Base-by-base conservation (phyloP, 2,888 invertebrate genomes). In the Myathropa florea region DNA sequence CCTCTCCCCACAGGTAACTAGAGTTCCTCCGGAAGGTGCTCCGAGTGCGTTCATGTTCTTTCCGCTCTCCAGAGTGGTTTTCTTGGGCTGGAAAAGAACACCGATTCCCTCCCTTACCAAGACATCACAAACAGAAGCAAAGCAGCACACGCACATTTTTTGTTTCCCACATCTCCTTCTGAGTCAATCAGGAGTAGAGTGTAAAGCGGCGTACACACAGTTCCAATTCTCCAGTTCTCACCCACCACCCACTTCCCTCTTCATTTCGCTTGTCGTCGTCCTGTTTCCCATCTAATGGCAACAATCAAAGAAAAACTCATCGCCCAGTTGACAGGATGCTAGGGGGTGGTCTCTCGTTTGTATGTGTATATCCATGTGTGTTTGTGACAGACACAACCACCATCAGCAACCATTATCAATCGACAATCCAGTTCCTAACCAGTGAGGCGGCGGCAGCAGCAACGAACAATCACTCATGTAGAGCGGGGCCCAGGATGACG, bases 41-140 rank as follows among this genome's bases (percentile, higher is more conserved):
- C n/a, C n/a, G n/a, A n/a, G n/a, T n/a, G n/a, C n/a, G n/a, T n/a
- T n/a, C n/a, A n/a, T n/a, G n/a, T n/a, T n/a, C n/a, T n/a, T n/a
- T n/a, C n/a, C n/a, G n/a, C n/a, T n/a, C n/a, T n/a, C n/a, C n/a
- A n/a, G n/a, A n/a, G n/a, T n/a, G n/a, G n/a, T n/a, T n/a, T n/a
- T n/a, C n/a, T n/a, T n/a, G n/a, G n/a, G n/a, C n/a, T n/a, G n/a
- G n/a, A n/a, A n/a, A n/a, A n/a, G n/a, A n/a, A n/a, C n/a, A n/a
- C n/a, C n/a, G n/a, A n/a, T n/a, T n/a, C n/a, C n/a, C n/a, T n/a
- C n/a, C n/a, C n/a, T n/a, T n/a, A n/a, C n/a, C 80, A 63, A 68
- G 73, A 81, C 68, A 81, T 75, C 80, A 75, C 67, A 75, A 73
- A 73, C 73, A 75, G 75, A 81, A 81, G 70, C 59, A 75, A 70